Conservation (phyloP, 2,797 vertebrate genomes). For the Arrhamphus sclerolepis region DNA sequence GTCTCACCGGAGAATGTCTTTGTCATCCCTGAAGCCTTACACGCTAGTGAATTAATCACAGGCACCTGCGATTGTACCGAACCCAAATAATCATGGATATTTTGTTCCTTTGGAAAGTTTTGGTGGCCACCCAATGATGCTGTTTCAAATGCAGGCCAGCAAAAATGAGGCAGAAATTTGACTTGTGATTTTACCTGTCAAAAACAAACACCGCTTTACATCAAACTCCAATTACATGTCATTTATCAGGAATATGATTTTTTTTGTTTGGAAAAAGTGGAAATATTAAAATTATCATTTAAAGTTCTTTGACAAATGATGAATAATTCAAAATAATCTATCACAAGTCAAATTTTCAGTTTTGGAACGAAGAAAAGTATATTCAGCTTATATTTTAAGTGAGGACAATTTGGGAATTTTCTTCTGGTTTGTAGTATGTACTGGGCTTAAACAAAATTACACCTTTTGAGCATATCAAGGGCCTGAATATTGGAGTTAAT, state of each 20-base stretch:
- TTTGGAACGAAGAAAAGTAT: constrained; percentile 8
- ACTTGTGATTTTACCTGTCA: neutral
- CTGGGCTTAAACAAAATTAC: constrained; percentile 62
- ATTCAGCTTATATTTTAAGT: constrained; percentile 27
- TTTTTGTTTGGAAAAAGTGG: no score
- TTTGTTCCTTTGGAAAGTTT: constrained; percentile 22
- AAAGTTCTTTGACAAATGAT: constrained; percentile 2
- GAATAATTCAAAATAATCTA: constrained; percentile 4
- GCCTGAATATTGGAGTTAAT: constrained; percentile 66
- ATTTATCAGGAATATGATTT: no score
- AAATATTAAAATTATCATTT: neutral
- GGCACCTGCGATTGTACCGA: constrained; percentile 35
- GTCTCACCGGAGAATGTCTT: constrained; percentile 73
- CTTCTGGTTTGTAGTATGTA: constrained; percentile 42
- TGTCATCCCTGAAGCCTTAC: constrained; percentile 65
- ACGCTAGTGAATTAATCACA: constrained; percentile 62
- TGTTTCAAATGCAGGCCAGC: neutral
- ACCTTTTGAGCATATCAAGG: constrained; percentile 65
- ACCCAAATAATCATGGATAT: constrained; percentile 29
- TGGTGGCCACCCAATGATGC: neutral
- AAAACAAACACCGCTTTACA: neutral
- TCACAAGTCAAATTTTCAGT: constrained; percentile 5
- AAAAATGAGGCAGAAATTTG: constrained; percentile 7
- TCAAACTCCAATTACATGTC: no score
- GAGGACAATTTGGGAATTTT: constrained; percentile 43